Base-by-base conservation (phyloP, 1,140 invertebrate species). In the Brachionus sp. region DNA sequence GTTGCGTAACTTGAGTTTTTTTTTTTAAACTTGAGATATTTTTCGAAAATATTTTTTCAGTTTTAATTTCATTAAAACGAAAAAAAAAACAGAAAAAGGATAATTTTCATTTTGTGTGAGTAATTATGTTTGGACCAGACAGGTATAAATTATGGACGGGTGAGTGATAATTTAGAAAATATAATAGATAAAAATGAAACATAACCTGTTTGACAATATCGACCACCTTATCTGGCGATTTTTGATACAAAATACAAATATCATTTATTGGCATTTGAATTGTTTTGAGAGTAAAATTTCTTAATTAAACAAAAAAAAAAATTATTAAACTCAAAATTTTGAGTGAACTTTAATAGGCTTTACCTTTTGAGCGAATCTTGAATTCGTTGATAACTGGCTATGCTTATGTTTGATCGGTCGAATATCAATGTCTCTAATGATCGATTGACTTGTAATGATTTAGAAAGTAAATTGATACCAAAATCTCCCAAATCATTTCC, bases 191-290 rank as follows among this genome's bases (percentile, higher is more conserved):
- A 75, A 44, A 44, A 75, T 75, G 25, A 75, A 75, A 35, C 35
- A 35, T 62, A 62, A 80, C 77, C 77, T 80, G 77, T 80, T 66
- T 57, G 57, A 80, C 77, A 62, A 80, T 80, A 62, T 80, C 77
- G 33, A 66, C 39, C 50, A 80, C 77, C 53, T 80, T 80, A 66
- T 80, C 77, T 80, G 77, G 77, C 46, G 77, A 80, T 33, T 80
- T 80, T 80, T 80, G 77, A 80, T 62, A 80, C 77, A 80, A 57
- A 80, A 80, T 62, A 80, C 77, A 62, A 57, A 80, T 62, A 80
- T 80, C 77, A 66, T 80, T 80, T 57, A 80, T 80, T 57, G 77
- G 77, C 33, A 66, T 80, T 57, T 80, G 77, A 57, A 80, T 80
- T 57, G 50, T 80, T 80, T 80, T 80, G 5, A 80, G 37, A 57